phyloP scores from a whole-genome alignment of 2,797 vertebrate species.

The Melanotaenia maccullochi region DNA sequence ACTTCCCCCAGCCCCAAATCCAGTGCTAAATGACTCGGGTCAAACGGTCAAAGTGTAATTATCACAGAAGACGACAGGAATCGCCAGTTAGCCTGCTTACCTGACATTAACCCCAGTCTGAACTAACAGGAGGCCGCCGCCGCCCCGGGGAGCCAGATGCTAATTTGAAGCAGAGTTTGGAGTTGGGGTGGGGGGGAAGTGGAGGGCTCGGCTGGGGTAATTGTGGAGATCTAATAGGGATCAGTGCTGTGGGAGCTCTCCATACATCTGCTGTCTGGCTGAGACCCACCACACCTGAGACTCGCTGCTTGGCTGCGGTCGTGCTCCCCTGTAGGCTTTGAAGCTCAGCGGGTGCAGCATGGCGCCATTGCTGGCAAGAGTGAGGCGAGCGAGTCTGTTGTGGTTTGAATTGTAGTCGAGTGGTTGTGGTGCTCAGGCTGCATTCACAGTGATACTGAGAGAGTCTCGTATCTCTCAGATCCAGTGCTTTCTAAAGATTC shows the following conservation, averaged over 20 bases:
- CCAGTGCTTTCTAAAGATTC: not conserved
- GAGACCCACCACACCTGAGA: slow-evolving; percentile 79
- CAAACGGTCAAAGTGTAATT: slow-evolving; percentile 81
- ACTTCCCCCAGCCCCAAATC: not conserved
- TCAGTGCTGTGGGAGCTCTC: slow-evolving; percentile 76
- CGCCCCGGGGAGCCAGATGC: slow-evolving; percentile 70
- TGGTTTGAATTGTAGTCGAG: slow-evolving; percentile 46
- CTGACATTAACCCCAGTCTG: slow-evolving; percentile 80
- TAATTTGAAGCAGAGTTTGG: slow-evolving; percentile 79
- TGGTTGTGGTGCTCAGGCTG: slow-evolving; percentile 18
- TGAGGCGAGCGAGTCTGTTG: slow-evolving; percentile 37
- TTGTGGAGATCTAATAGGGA: slow-evolving; percentile 78
- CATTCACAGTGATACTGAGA: slow-evolving; percentile 16
- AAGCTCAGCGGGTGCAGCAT: slow-evolving; percentile 56
- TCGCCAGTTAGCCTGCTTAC: slow-evolving; percentile 73
- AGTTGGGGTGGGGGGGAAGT: slow-evolving; percentile 4
- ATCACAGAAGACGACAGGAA: slow-evolving; percentile 64
- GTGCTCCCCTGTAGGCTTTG: slow-evolving; percentile 63
- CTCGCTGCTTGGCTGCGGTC: slow-evolving; percentile 61
- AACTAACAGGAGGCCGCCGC: slow-evolving; percentile 70
- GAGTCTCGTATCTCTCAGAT: not conserved
- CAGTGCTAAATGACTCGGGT: slow-evolving; percentile 71
- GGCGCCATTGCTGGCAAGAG: slow-evolving; percentile 63
- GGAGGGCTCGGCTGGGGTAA: slow-evolving; percentile 56
- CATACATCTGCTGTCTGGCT: slow-evolving; percentile 79